Base-by-base conservation (phyloP, 2,113 vertebrate genomes). In the Buteo buteo region DNA sequence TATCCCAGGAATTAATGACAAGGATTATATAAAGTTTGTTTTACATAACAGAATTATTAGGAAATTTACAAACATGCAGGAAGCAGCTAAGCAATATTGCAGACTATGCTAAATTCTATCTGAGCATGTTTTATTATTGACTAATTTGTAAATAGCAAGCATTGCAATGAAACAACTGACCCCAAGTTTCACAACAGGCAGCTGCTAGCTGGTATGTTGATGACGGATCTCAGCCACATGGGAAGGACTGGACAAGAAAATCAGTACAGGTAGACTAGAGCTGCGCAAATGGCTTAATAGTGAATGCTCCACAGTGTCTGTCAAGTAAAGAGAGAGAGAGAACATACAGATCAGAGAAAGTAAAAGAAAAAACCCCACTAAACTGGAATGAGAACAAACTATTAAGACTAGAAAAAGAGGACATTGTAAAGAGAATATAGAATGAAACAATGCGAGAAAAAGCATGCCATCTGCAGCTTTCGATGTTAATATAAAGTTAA, bases 231-330 rank as follows among this genome's bases (percentile, higher is more conserved):
- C n/a, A 92, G 95, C 80, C 95, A 95, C 94, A 86, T 22, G 80
- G 93, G 96, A 96, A 97, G 79, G 92, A 93, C 28, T 88, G 78
- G 82, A 97, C 58, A 97, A 86, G 90, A 95, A 61, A 94, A 97
- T 97, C 94, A 94, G 88, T 80, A 86, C 40, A 96, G 70, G 61
- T 81, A 93, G 93, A 94, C 42, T 52, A 95, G 44, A 96, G 82
- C 61, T 83, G 94, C 86, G 61, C 82, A 92, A 82, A 91, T 62
- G 71, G 71, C 90, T 98, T 96, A 97, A 88, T 66, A 97, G 49
- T 96, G 96, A 97, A 97, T 85, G 92, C 91, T 98, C 96, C 96
- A 97, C 5, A 97, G 21, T 32, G 90, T 94, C 95, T 97, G 96
- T 93, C 81, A 96, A 95, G 57, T 57, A 88, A 95, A 97, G 65